phyloP scores from a whole-genome alignment of 2,888 invertebrate genomes.

The Carterocephalus palaemon region DNA sequence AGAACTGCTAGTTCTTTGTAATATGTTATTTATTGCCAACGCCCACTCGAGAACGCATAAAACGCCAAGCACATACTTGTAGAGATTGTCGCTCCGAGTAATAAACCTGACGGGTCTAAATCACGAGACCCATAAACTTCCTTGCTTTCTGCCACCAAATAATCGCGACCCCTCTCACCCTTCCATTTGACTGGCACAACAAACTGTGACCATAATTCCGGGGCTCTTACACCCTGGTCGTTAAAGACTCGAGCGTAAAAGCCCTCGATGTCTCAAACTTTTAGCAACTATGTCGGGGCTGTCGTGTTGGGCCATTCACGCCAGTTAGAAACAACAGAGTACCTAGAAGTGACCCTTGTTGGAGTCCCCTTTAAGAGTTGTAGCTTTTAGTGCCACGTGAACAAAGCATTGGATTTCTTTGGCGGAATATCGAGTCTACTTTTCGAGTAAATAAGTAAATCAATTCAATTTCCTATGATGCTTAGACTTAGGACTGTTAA shows the following conservation, averaged over 20 bases:
- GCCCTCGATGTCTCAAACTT: slow-evolving; percentile 73
- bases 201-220: slow-evolving; percentile 27
- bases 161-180: slow-evolving; percentile 36
- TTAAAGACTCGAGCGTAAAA: slow-evolving; percentile 58
- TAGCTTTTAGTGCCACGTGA: slow-evolving; percentile 63
- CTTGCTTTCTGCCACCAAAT: slow-evolving; percentile 43
- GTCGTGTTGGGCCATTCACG: slow-evolving; percentile 59
- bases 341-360: slow-evolving; percentile 65
- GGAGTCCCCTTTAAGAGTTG: slow-evolving; percentile 54
- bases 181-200: slow-evolving; percentile 31
- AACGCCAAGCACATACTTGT: slow-evolving; percentile 48
- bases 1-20: slow-evolving; percentile 31
- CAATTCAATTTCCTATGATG: no score
- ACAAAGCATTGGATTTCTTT: slow-evolving; percentile 25
- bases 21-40: slow-evolving; percentile 49
- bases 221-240: slow-evolving; percentile 44
- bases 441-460: no score
- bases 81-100: slow-evolving; percentile 52
- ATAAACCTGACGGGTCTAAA: slow-evolving; percentile 64
- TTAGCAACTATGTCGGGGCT: slow-evolving; percentile 67
- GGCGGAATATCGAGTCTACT: slow-evolving; percentile 1
- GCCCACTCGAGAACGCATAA: slow-evolving; percentile 40
- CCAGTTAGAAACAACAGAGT: slow-evolving; percentile 55
- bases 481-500: no score
- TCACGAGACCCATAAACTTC: slow-evolving; percentile 50